Conservation (phyloP, 2,797 vertebrate genomes). For the Gallirallus australis region DNA sequence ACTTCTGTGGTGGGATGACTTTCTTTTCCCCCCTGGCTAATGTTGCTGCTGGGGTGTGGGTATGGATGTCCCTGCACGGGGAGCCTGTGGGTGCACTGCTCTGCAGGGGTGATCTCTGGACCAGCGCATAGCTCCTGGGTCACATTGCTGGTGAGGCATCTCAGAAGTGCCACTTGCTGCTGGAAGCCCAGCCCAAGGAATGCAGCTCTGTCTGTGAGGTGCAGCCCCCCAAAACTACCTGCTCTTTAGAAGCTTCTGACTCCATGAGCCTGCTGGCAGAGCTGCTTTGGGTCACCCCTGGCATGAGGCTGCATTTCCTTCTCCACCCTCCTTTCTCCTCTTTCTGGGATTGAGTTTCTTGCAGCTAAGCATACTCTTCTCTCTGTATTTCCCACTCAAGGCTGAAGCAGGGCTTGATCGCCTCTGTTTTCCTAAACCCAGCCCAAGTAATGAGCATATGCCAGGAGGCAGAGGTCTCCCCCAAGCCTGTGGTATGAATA, state of each 20-base stretch:
- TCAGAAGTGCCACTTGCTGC: not conserved
- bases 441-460: not conserved
- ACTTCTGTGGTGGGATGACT: rapidly evolving
- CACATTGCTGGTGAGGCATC: rapidly evolving
- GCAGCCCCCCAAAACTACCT: not conserved
- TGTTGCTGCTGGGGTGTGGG: not conserved
- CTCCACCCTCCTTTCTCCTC: not conserved
- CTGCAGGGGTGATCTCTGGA: not conserved
- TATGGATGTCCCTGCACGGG: not conserved
- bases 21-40: not conserved
- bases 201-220: not conserved
- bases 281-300: not conserved
- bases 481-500: not conserved
- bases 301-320: not conserved
- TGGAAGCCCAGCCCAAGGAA: rapidly evolving
- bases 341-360: not conserved
- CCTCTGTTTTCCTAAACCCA: not conserved
- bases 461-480: not conserved
- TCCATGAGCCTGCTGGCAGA: not conserved
- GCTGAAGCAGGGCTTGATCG: not conserved
- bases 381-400: not conserved
- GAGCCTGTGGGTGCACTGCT: rapidly evolving
- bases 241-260: not conserved
- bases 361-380: not conserved
- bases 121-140: rapidly evolving